Percentiles rank a stretch among this genome's conserved stretches.
phyloP scores from a whole-genome alignment of 2,797 vertebrate genomes.

The Melanotaenia trifasciata region DNA sequence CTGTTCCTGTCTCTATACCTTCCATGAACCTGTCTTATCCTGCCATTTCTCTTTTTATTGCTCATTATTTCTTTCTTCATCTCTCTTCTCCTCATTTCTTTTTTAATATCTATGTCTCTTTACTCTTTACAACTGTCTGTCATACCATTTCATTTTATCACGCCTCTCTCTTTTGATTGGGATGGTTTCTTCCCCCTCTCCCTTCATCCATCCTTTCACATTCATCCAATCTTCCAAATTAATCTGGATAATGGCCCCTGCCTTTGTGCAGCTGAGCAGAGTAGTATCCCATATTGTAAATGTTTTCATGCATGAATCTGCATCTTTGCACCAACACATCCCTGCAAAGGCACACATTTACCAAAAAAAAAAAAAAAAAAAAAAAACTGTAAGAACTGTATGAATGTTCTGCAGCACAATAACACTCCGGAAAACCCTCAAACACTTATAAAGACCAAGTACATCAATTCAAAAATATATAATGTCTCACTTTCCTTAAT shows the following conservation, averaged over 20 bases:
- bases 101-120: constrained; percentile 29
- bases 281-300: constrained; percentile 23
- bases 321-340: not conserved
- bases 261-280: constrained; percentile 37
- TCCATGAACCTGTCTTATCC: constrained; percentile 28
- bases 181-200: constrained; percentile 38
- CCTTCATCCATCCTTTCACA: constrained; percentile 43
- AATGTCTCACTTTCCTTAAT: constrained; percentile 23
- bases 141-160: constrained; percentile 49
- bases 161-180: constrained; percentile 25
- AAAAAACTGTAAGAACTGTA: not conserved
- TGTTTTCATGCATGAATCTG: constrained; percentile 13
- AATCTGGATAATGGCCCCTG: constrained; percentile 66
- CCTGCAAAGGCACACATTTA: not conserved
- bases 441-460: constrained; percentile 18
- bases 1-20: constrained; percentile 32
- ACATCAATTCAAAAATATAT: constrained; percentile 6
- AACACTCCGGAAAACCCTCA: constrained; percentile 9
- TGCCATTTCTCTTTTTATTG: constrained; percentile 27
- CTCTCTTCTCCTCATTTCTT: constrained; percentile 28
- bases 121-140: constrained; percentile 38
- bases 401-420: constrained; percentile 7
- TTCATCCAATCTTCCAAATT: constrained; percentile 59
- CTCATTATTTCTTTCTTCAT: constrained; percentile 27
- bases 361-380: too few species aligned